Evolutionary conservation across 2,888 invertebrate genomes (phyloP), one percentile per base, ranked within the genome.

Genomic region (Erebia ligea): DNA sequence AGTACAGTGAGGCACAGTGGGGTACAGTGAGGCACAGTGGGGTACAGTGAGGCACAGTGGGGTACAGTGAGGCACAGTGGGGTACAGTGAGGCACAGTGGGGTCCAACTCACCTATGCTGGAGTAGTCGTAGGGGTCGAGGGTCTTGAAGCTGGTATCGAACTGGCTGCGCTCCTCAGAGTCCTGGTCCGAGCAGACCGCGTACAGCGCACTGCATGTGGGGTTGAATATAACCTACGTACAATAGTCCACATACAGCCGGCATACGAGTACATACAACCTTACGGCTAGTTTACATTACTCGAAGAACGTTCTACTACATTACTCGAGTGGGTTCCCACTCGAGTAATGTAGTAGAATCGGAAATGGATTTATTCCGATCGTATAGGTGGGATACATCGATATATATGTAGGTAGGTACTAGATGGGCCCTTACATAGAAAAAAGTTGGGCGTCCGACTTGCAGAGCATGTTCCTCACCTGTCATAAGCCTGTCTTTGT

Each of bases 91-190:
- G 6, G 0, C 50, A n/a, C 50, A 50, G 8, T 50, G 50, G 50
- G 52, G 50, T n/a, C 5, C n/a, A 52, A 82, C 90, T 89, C 82
- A 97, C 97, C 96, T 87, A 99, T 99, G 81, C 97, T 98, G 34
- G 97, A 96, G 87, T 99, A 99, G 88, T 99, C 98, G 79, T 96
- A 96, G 1, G 98, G 97, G 90, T 99, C 99, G 56, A 99, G 94
- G 0, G 99, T 98, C 85, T 98, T 97, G 87, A 99, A 99, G 77
- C 98, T 98, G 50, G 98, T 97, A 79, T 98, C 97, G 83, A 96
- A 98, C 75, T 96, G 96, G 56, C 95, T 95, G 59, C 96, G 94
- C 71, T 96, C 96, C 75, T 96, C 96, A 8, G 96, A 95, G 78
- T 96, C 96, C 78, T 96, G 95, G 83, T 97, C 97, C 73, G 96